phyloP scores from a whole-genome alignment of 2,797 vertebrate genomes.

The Prunella strophiata region DNA sequence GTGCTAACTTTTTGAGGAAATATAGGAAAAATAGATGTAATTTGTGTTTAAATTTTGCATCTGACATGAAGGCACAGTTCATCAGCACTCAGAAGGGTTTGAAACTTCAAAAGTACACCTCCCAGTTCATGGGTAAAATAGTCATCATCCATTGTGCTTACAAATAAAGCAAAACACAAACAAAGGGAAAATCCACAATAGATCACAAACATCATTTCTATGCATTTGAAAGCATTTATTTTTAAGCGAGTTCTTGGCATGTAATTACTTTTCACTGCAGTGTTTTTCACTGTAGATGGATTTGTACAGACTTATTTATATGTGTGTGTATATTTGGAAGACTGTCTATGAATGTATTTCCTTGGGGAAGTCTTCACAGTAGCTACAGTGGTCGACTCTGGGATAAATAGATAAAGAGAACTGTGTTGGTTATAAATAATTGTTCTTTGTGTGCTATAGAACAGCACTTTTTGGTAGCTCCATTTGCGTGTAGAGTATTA shows the following conservation, averaged over 20 bases:
- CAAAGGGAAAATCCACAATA: not conserved
- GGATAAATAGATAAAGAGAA: conserved; percentile 63
- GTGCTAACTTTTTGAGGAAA: conserved; percentile 1
- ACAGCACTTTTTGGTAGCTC: conserved; percentile 55
- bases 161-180: not conserved
- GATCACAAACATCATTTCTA: not conserved
- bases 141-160: not conserved
- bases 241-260: not conserved
- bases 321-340: conserved; percentile 16
- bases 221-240: conserved; percentile 29
- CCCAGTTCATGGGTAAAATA: not conserved
- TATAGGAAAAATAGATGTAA: not conserved
- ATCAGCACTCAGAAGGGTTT: not conserved
- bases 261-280: conserved; percentile 16
- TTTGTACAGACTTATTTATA: conserved; percentile 18
- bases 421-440: conserved; percentile 61
- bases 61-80: conserved; percentile 19
- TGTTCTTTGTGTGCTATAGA: conserved; percentile 50
- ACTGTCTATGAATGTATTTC: conserved; percentile 23
- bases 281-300: not conserved
- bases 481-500: conserved; percentile 80
- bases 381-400: not conserved
- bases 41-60: conserved; percentile 52
- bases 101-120: conserved; percentile 32
- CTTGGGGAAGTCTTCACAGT: conserved; percentile 44